Base-by-base conservation (phyloP, 2,888 invertebrate species). In the Allophyes oxyacanthae region DNA sequence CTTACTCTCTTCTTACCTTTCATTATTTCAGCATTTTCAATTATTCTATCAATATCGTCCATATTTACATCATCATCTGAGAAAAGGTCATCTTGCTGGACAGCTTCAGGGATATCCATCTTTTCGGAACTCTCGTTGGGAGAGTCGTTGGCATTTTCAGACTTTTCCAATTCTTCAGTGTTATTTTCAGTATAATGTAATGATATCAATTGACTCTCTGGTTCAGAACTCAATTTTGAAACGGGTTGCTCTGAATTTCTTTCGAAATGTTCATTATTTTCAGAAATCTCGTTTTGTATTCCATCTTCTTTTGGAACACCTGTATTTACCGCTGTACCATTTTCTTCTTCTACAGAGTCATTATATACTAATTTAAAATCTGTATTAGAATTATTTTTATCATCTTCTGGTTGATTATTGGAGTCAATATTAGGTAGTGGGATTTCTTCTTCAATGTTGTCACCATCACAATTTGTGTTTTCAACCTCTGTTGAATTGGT, bases 51-150 rank as follows among this genome's bases (percentile, higher is more conserved):
- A 65, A 92, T 88, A 61, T 92, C 88, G 38, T 87, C 87, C 75
- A 89, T 84, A 64, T 89, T 84, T 30, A 89, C 67, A 69, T 89
- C 90, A 76, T 90, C 83, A 71, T 91, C 89, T 37, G 88, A 86
- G 64, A 90, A 90, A n/a, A 69, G 66, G 6, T 73, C 65, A 30
- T 66, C 59, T 20, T 57, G 45, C 11, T 60, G 49, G 7, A 48
- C 20, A 48, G 46, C 52, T 52, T 80, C 79, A 61, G 85, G 82
- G 46, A 52, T 50, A n/a, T 76, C 63, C 52, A 57, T 53, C 26
- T 40, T 14, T 38, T 76, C 70, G 26, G 26, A 44, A 45, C 33
- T 41, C 43, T 41, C 25, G 53, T 51, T 46, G 13, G 14, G n/a
- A 15, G 11, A 11, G 2, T 37, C 13, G 41, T n/a, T 32, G 15